Conservation (phyloP, 1,140 invertebrate genomes). For the Calephelis virginiensis region DNA sequence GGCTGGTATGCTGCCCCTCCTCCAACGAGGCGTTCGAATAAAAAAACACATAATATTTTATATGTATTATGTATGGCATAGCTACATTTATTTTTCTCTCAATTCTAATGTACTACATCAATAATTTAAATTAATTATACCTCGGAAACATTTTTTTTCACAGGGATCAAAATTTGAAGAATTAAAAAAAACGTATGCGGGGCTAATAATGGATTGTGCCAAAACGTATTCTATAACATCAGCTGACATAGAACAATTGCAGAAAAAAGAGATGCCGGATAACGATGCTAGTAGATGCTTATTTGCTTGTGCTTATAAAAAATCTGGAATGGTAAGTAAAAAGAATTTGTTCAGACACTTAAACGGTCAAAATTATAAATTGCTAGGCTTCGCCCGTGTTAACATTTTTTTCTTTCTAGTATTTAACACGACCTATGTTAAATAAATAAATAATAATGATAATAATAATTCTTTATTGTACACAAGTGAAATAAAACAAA, state of each 20-base stretch:
- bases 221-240: conserved; percentile 35
- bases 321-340: conserved; percentile 55
- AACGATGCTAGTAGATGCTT: conserved; percentile 49
- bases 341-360: not conserved
- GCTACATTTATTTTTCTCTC: too few species aligned
- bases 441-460: too few species aligned
- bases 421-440: too few species aligned
- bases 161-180: conserved; percentile 42
- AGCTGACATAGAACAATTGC: conserved; percentile 43
- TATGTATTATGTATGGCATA: too few species aligned
- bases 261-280: conserved; percentile 43
- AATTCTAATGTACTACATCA: too few species aligned
- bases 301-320: conserved; percentile 63
- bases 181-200: conserved; percentile 44
- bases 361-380: not conserved
- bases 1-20: too few species aligned
- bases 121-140: not conserved
- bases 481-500: too few species aligned
- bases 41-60: too few species aligned
- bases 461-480: too few species aligned
- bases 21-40: too few species aligned
- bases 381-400: not conserved
- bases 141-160: not conserved
- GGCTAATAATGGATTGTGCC: conserved; percentile 45
- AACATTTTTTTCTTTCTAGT: not conserved